Evolutionary conservation across 2,113 vertebrate genomes (phyloP).

Genomic region (Syrmaticus mikado): DNA sequence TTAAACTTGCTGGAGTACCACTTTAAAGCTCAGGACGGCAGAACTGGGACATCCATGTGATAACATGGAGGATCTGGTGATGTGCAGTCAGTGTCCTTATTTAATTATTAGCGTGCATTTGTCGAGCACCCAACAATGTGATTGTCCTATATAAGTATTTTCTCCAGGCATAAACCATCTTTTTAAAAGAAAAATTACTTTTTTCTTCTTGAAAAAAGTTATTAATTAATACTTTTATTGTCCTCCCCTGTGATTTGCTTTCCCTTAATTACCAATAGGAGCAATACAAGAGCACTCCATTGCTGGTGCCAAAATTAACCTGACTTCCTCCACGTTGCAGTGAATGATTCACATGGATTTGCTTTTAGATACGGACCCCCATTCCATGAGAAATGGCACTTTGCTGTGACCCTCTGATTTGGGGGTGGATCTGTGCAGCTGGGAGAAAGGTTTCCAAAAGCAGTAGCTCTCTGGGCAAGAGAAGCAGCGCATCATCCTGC

Average conservation of each 20-base stretch:
- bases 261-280: slow-evolving; percentile 67
- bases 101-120: slow-evolving; percentile 17
- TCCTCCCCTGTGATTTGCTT: slow-evolving; percentile 43
- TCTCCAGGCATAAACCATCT: slow-evolving; percentile 42
- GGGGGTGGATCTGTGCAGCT: background rate
- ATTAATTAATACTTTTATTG: slow-evolving; percentile 64
- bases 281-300: slow-evolving; percentile 16
- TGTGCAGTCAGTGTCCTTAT: background rate
- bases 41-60: background rate
- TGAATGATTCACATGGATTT: background rate
- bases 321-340: slow-evolving; percentile 3
- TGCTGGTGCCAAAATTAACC: slow-evolving; percentile 20
- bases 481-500: background rate
- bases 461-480: background rate
- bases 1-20: background rate
- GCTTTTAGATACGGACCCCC: background rate
- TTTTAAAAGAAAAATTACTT: slow-evolving; percentile 45
- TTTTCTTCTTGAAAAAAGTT: slow-evolving; percentile 43
- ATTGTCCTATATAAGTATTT: slow-evolving; percentile 34
- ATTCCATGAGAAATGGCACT: background rate
- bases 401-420: background rate
- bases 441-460: background rate
- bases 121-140: slow-evolving; percentile 11
- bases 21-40: background rate
- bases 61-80: background rate